Evolutionary conservation across 2,113 vertebrate genomes (phyloP).

Genomic region (Acanthochromis polyacanthus): DNA sequence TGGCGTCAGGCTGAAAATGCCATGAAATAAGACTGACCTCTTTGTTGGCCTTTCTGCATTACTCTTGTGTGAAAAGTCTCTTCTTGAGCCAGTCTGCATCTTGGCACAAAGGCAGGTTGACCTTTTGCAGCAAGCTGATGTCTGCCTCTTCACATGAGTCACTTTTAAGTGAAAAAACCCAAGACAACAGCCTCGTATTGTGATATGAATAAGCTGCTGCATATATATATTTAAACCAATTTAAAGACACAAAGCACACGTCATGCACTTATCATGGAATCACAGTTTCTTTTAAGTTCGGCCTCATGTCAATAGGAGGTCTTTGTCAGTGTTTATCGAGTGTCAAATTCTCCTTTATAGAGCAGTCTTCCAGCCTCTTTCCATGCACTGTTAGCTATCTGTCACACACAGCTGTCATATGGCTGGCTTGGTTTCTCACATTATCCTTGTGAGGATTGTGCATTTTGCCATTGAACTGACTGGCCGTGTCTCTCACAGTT

Average conservation of each 20-base stretch:
- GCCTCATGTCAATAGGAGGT: background rate
- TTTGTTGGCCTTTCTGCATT: slow-evolving; percentile 36
- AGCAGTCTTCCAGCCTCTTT: slow-evolving; percentile 7
- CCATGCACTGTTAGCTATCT: slow-evolving; percentile 31
- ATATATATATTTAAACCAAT: background rate
- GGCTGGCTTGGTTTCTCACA: slow-evolving; percentile 35
- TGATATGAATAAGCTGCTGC: slow-evolving; percentile 10
- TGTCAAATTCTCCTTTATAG: background rate
- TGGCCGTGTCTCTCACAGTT: slow-evolving; percentile 33
- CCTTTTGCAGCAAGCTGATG: slow-evolving; percentile 15
- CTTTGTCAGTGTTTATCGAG: slow-evolving; percentile 2
- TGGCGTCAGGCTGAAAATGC: slow-evolving; percentile 33
- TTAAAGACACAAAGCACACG: background rate
- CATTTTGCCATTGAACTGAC: slow-evolving; percentile 32
- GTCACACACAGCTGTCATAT: slow-evolving; percentile 30
- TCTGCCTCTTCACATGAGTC: slow-evolving; percentile 10
- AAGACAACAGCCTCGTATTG: background rate
- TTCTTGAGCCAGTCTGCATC: slow-evolving; percentile 37
- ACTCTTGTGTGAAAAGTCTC: slow-evolving; percentile 58
- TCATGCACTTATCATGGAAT: background rate
- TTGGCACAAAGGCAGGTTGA: slow-evolving; percentile 44
- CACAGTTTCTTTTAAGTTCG: background rate
- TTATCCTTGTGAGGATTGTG: slow-evolving; percentile 20
- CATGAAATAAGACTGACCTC: slow-evolving; percentile 17
- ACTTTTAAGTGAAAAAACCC: background rate